phyloP scores from a whole-genome alignment of 1,140 invertebrate species.

The Lepidurus packardi region DNA sequence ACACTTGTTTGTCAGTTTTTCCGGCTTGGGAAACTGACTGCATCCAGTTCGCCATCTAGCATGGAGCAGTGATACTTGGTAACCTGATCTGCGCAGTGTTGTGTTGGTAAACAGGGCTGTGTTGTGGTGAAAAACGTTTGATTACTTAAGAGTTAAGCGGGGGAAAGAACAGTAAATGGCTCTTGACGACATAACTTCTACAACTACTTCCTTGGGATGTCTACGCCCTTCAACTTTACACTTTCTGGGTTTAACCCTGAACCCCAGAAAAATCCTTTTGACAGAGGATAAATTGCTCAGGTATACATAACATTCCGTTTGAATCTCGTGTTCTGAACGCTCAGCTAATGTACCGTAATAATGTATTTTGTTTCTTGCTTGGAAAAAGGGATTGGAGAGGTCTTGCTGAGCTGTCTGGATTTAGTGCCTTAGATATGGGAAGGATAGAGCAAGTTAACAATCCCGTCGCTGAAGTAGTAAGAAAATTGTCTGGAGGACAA shows the following conservation, averaged over 20 bases:
- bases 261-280: conserved; percentile 54
- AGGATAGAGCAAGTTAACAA: conserved; percentile 47
- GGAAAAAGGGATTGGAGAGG: conserved; percentile 60
- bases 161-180: not conserved
- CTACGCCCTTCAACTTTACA: conserved; percentile 36
- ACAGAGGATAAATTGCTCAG: conserved; percentile 52
- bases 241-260: conserved; percentile 46
- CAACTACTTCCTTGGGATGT: conserved; percentile 11
- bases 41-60: too few relatives aligned
- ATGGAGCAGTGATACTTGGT: too few relatives aligned
- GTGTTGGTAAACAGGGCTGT: not conserved
- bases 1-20: too few relatives aligned
- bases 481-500: conserved; percentile 40
- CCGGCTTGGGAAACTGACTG: too few relatives aligned
- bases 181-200: not conserved
- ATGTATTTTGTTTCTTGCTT: conserved; percentile 16
- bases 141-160: not conserved
- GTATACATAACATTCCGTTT: conserved; percentile 41
- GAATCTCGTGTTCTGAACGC: conserved; percentile 30
- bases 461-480: conserved; percentile 49
- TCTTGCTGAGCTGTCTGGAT: conserved; percentile 51
- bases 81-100: not conserved
- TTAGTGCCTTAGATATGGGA: conserved; percentile 42
- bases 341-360: conserved; percentile 25
- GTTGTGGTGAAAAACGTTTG: conserved; percentile 5